Conservation (phyloP, 2,113 vertebrate species). For the Talpa occidentalis region DNA sequence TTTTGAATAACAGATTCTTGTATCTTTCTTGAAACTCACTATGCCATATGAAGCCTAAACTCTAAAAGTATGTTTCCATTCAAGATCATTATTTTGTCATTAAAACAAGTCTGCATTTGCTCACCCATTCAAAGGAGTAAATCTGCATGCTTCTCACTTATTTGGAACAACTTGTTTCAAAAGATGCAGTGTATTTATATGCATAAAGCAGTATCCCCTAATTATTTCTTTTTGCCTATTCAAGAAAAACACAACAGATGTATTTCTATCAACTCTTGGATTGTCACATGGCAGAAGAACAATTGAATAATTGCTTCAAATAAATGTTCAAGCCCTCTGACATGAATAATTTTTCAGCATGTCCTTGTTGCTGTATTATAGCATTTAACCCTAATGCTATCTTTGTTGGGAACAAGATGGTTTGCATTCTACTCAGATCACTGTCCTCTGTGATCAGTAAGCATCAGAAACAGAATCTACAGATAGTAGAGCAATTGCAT, state of each 20-base stretch:
- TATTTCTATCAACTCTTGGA: conserved; percentile 61
- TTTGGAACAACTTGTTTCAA: conserved; percentile 72
- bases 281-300: conserved; percentile 72
- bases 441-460: conserved; percentile 64
- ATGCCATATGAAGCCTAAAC: background rate
- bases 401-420: conserved; percentile 46
- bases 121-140: conserved; percentile 8
- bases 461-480: conserved; percentile 62
- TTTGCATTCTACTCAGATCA: conserved; percentile 46
- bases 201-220: conserved; percentile 66
- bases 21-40: conserved; percentile 18
- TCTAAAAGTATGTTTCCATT: conserved; percentile 35
- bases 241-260: conserved; percentile 75
- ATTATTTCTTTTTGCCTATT: conserved; percentile 72
- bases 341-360: conserved; percentile 64
- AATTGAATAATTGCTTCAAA: conserved; percentile 73
- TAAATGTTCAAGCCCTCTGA: conserved; percentile 69
- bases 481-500: conserved; percentile 61
- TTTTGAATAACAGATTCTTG: conserved; percentile 3
- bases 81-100: conserved; percentile 38
- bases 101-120: conserved; percentile 24
- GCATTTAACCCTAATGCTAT: conserved; percentile 62
- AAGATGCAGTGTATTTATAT: conserved; percentile 61
- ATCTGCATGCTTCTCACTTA: conserved; percentile 67
- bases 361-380: conserved; percentile 40